Base-by-base conservation (phyloP, 2,113 vertebrate species). In the Acanthisitta chloris region DNA sequence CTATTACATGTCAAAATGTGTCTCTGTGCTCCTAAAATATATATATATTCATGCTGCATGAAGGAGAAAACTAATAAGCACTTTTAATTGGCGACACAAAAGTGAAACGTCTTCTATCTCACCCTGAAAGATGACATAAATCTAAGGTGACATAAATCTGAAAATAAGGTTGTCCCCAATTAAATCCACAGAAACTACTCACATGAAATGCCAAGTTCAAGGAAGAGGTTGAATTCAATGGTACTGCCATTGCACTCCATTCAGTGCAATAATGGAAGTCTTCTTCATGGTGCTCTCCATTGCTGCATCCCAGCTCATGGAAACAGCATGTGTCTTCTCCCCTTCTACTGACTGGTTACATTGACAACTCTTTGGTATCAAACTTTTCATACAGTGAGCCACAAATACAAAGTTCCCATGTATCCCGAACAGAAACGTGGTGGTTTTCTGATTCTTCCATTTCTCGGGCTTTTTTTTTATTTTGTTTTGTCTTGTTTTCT, bases 1-100 rank as follows among this genome's bases (percentile, higher is more conserved):
- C 13, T 40, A 11, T 51, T 28, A 57, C 31, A 45, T 40, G 14
- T 3, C 5, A 72, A 51, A 80, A 51, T 38, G 4, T 40, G 9
- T 4, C 9, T 67, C 12, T 66, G 6, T 81, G 23, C 3, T 80
- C 19, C 15, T n/a, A n/a, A n/a, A n/a, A n/a, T n/a, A n/a, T n/a
- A n/a, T n/a, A n/a, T n/a, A n/a, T n/a, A n/a, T n/a, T n/a, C n/a
- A 38, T 14, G 23, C 2, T 67, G 31, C 0, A 0, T 26, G 21
- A 82, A 38, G 4, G 38, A 23, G 69, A 67, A 73, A 79, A 31
- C 6, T 33, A 67, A 55, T 43, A 57, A 36, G 31, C 17, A 66
- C 4, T 71, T 79, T 40, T 40, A 54, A 21, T 15, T 43, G 23
- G 12, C 67, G 84, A 31, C 10, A 33, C 20, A 73, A 33, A 6